phyloP scores from a whole-genome alignment of 2,888 invertebrate genomes.

The Stramonita haemastoma region DNA sequence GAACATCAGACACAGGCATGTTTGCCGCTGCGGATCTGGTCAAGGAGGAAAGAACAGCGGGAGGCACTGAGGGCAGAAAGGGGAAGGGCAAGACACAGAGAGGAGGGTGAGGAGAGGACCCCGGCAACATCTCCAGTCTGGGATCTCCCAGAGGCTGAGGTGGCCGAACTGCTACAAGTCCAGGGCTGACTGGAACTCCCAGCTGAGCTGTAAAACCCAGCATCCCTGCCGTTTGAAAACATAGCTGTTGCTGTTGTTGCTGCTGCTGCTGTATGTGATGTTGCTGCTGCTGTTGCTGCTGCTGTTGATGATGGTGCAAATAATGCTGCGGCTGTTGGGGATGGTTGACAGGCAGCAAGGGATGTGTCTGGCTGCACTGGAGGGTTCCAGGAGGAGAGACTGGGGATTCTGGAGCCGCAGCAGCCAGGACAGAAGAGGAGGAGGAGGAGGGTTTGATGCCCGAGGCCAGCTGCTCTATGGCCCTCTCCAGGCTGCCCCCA shows the following conservation, averaged over 20 bases:
- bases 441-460: constrained; percentile 36
- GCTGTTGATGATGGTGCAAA: constrained; percentile 17
- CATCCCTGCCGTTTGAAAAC: constrained; percentile 1
- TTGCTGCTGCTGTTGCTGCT: constrained; percentile 17
- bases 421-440: background rate
- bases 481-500: constrained; percentile 63
- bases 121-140: background rate
- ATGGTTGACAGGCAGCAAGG: background rate
- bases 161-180: background rate
- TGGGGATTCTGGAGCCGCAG: background rate
- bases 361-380: background rate
- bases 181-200: constrained; percentile 5
- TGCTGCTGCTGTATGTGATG: constrained; percentile 28
- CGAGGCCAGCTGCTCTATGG: constrained; percentile 66
- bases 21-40: background rate
- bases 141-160: background rate
- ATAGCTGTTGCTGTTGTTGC: constrained; percentile 4
- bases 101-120: background rate
- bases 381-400: background rate
- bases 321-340: background rate
- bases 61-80: constrained; percentile 12
- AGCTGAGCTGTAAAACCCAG: background rate
- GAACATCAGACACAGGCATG: background rate
- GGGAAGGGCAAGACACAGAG: constrained; percentile 39
- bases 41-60: background rate